Evolutionary conservation across 2,797 vertebrate species (phyloP), one percentile per base, ranked within the genome.

Genomic region (Helostoma temminkii): DNA sequence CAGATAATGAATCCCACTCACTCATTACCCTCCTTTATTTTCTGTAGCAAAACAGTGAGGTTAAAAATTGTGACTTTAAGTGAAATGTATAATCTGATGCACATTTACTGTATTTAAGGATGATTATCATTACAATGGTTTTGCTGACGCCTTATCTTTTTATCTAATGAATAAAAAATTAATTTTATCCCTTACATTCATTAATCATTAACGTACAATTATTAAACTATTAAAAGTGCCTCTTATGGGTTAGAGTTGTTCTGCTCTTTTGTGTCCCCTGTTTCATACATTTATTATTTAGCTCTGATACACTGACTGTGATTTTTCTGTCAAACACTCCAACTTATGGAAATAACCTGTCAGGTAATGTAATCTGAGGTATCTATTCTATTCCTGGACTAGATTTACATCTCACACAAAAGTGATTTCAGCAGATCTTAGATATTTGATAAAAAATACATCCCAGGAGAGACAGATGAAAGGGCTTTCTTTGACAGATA

Each of bases 401-500:
- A 2, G 36, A 82, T 79, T 75, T 61, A 60, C 65, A 72, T 66
- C 60, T 76, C 62, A 59, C 43, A 77, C 43, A 53, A 70, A 53
- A 71, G 62, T 36, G 0, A 55, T 59, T 62, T 66, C 36, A 46
- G 62, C 30, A 24, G 36, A 79, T 76, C 53, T 50, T 64, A 59
- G 61, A 78, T 55, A 32, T 74, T 66, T 74, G 73, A 71, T 74
- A 76, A 77, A 79, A 45, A 58, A 57, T n/a, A n/a, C 62, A 52
- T 55, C 61, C 52, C 56, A 47, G 52, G 72, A 71, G 71, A 76
- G 41, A 76, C 49, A 45, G 39, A 74, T 78, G 39, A 86, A 73
- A 86, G 54, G 43, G 22, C 66, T 70, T n/a, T 34, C 36, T 26
- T 76, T 73, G 77, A 82, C 66, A 80, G 80, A 76, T 53, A 61